Base-by-base conservation (phyloP, 1,140 invertebrate genomes). In the Drosophila nigromelanica region DNA sequence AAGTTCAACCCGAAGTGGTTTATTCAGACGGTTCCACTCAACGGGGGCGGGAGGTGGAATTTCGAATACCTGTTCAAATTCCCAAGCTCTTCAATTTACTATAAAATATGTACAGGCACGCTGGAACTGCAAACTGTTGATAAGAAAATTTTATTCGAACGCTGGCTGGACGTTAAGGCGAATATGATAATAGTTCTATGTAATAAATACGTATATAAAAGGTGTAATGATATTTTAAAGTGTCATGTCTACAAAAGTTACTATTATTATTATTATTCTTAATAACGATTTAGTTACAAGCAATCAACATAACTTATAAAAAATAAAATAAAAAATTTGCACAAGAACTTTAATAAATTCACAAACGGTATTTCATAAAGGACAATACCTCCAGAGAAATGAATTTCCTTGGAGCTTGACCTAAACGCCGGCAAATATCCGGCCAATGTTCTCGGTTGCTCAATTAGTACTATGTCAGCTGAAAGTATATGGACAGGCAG, bases 1-100 rank as follows among this genome's bases (percentile, higher is more conserved):
- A 45, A 42, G 24, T 50, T 51, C 50, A 70, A 40, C 21, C 18
- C 27, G 39, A 43, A 52, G 51, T 42, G 45, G 37, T 62, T 61
- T 45, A 42, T 33, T 14, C 18, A 15, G 8, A 11, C 30, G 12
- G 43, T 47, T 33, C 11, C 52, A 43, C 50, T 12, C 2, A n/a
- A 12, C 21, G 18, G 11, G 45, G n/a, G n/a, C n/a, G n/a, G n/a
- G 11, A 67, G 40, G n/a, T 55, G 59, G 21, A 50, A 42, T 10
- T 63, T 76, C 68, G 66, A 64, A 68, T 79, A 78, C 69, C 82
- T 86, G 74, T 63, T 68, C 43, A 10, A 68, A 78, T 85, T 78
- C 73, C 70, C 72, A 85, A 68, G 50, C 48, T 39, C 45, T 67
- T 40, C 30, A 74, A 71, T 69, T 63, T 59, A 37, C 73, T 47